Conservation (phyloP, 1,140 invertebrate species). For the Dolichoris vasculosae region DNA sequence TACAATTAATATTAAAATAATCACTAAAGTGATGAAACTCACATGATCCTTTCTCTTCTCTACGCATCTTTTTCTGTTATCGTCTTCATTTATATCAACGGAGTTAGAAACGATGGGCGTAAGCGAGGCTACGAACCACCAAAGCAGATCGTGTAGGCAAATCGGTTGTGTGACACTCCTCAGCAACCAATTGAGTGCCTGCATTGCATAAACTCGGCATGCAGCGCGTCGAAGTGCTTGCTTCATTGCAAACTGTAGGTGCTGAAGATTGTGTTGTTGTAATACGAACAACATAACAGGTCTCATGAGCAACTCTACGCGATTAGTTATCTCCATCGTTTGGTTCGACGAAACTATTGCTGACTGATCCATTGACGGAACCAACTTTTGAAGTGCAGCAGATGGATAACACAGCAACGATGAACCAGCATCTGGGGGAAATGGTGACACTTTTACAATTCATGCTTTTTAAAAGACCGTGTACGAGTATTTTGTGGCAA, state of each 20-base stretch:
- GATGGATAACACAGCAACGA: conserved; percentile 90
- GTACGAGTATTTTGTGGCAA: too few species aligned
- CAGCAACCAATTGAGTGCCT: conserved; percentile 96
- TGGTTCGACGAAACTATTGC: conserved; percentile 72
- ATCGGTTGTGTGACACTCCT: conserved; percentile 92
- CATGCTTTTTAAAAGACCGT: too few species aligned
- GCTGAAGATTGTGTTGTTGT: conserved; percentile 89
- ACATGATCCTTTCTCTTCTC: conserved; percentile 77
- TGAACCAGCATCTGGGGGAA: conserved; percentile 78
- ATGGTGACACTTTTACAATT: background rate
- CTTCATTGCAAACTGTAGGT: conserved; percentile 87
- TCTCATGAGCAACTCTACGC: conserved; percentile 76
- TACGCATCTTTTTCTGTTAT: conserved; percentile 67
- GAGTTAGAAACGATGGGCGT: conserved; percentile 73
- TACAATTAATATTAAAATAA: too few species aligned
- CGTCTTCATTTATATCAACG: conserved; percentile 72
- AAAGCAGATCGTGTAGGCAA: conserved; percentile 93
- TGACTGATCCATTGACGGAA: conserved; percentile 78
- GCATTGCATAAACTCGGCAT: conserved; percentile 90
- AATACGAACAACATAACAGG: conserved; percentile 89
- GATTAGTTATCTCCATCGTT: conserved; percentile 64
- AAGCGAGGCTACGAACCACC: conserved; percentile 93
- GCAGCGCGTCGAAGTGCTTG: conserved; percentile 88
- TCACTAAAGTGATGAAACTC: conserved; percentile 50
- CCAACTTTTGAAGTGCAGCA: conserved; percentile 82